Base-by-base conservation (phyloP, 2,797 vertebrate genomes). In the Pachyuromys duprasi region DNA sequence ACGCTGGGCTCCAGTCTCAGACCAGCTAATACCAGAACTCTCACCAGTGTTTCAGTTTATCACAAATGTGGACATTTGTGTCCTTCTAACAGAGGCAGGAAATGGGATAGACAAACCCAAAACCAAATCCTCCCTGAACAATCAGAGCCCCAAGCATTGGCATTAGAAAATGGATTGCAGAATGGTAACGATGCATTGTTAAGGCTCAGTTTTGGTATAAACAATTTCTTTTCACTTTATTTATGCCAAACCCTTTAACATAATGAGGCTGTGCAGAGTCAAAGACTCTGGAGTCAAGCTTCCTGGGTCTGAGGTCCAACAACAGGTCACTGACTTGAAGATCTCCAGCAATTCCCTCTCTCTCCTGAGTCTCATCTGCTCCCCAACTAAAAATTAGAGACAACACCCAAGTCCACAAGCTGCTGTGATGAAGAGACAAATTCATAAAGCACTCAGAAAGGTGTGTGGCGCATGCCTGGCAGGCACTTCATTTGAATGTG, bases 221-320 rank as follows among this genome's bases (percentile, higher is more conserved):
- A 86, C 45, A 53, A 91, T 65, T 76, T 22, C 14, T 81, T 60
- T 49, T 88, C 42, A 60, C 8, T 75, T 45, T 91, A 83, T 65
- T 96, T 93, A 70, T 63, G 80, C 9, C 4, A 80, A 55, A 15
- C n/a, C 93, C 78, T 90, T 63, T 90, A 87, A 55, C 7, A n/a
- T 86, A 91, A 83, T 26, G 53, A 70, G 63, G 57, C 22, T 87
- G 8, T 31, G 79, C 5, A 92, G 81, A 45, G 53, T 28, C 42
- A 79, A 2, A 60, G 57, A n/a, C 74, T 74, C 22, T 31, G 17
- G 15, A 65, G 17, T 72, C 39, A 33, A 63, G 76, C 57, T 57
- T 87, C 28, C 79, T 31, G 1, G 22, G 22, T 90, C 53, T 76
- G 22, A 94, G 22, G 33, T 72, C 83, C n/a, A 33, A 76, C 65